These are phyloP conservation scores for Anticlea derivata DNA, from an alignment of 2,888 invertebrate species.

Conservation along the genomic window DNA sequence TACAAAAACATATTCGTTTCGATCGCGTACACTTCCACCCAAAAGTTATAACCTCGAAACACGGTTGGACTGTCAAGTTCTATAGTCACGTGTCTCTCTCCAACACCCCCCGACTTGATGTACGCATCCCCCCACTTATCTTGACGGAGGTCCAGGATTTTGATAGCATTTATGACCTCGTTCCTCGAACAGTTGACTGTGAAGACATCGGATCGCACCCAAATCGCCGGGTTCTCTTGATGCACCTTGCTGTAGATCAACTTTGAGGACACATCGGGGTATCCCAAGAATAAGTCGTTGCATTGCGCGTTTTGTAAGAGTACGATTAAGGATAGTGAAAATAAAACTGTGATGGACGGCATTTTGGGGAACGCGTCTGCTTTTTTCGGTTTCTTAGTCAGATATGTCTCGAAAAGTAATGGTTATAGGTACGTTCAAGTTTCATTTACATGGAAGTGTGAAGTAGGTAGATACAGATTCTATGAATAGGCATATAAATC, in stretches of 20 bases:
- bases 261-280: constrained; percentile 56
- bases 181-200: constrained; percentile 54
- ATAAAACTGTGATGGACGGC: constrained; percentile 11
- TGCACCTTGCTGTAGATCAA: constrained; percentile 67
- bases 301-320: constrained; percentile 14
- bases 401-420: constrained; percentile 22
- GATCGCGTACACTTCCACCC: constrained; percentile 61
- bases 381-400: constrained; percentile 3
- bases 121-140: constrained; percentile 63
- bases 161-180: constrained; percentile 63
- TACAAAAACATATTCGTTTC: constrained; percentile 18
- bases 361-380: constrained; percentile 25
- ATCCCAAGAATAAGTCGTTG: constrained; percentile 50
- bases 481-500: constrained; percentile 11
- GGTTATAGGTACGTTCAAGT: constrained; percentile 5
- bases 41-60: constrained; percentile 68
- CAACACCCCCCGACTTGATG: constrained; percentile 66
- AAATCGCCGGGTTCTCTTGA: constrained; percentile 66
- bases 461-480: constrained; percentile 4
- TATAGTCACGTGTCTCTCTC: constrained; percentile 61
- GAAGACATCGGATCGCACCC: constrained; percentile 65
- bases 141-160: constrained; percentile 64
- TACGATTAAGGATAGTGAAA: neutral
- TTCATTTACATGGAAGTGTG: constrained; percentile 6
- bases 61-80: constrained; percentile 64